Conservation (phyloP, 2,797 vertebrate genomes). For the Rallus crepitans region DNA sequence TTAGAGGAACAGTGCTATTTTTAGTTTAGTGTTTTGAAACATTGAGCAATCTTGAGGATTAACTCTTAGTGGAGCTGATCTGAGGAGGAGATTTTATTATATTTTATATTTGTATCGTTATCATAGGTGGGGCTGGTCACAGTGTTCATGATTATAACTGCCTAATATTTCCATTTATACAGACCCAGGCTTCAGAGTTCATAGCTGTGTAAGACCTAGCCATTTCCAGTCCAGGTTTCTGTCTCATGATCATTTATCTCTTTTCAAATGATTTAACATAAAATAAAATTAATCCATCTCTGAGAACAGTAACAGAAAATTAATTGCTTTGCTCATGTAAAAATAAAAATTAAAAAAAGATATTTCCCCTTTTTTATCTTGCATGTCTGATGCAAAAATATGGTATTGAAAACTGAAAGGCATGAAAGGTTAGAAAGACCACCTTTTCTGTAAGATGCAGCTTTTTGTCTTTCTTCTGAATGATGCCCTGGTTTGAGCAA, state of each 20-base stretch:
- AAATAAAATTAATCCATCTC: neutral
- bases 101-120: neutral
- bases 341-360: neutral
- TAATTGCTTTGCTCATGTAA: neutral
- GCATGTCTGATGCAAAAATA: neutral
- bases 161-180: neutral
- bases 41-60: neutral
- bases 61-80: neutral
- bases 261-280: neutral
- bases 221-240: neutral
- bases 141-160: neutral
- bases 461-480: neutral
- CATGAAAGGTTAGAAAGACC: neutral
- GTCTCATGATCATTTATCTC: neutral
- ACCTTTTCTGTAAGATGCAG: neutral
- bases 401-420: neutral
- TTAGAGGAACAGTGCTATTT: neutral
- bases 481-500: neutral
- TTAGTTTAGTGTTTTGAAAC: neutral
- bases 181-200: neutral
- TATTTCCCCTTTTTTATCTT: neutral
- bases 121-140: neutral
- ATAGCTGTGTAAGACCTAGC: neutral
- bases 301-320: neutral
- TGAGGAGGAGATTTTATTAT: neutral